Percentiles rank a stretch among this genome's conserved stretches.
Evolutionary conservation across 2,888 invertebrate genomes (phyloP).

Genomic region (Dolomedes plantarius): DNA sequence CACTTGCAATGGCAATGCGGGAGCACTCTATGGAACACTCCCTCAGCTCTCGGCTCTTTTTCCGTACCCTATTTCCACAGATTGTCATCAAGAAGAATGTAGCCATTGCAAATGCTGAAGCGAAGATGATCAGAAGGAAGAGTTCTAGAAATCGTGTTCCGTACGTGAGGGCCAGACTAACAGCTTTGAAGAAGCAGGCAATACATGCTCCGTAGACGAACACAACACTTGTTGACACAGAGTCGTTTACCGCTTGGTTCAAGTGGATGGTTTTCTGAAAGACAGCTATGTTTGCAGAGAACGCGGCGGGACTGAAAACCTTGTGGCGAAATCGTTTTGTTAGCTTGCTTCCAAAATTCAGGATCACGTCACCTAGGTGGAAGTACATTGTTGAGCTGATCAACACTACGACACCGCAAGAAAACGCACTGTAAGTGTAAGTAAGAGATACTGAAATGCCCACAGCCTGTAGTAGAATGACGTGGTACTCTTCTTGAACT

Average conservation of each 20-base stretch:
- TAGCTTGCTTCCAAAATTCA: not conserved
- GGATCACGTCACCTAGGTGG: not conserved
- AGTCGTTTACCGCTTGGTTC: not conserved
- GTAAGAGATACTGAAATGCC: not conserved
- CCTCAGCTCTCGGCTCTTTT: not conserved
- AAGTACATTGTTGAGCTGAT: not conserved
- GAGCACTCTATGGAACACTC: not conserved
- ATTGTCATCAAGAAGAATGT: not conserved
- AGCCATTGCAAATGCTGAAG: not conserved
- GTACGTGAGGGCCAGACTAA: not conserved
- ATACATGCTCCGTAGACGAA: not conserved
- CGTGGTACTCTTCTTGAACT: not conserved
- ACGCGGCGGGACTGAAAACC: not conserved
- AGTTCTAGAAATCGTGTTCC: not conserved
- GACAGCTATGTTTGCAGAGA: not conserved
- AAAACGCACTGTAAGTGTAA: not conserved
- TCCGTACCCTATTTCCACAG: not conserved
- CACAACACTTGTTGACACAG: not conserved
- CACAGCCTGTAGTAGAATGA: not conserved
- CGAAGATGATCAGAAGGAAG: not conserved
- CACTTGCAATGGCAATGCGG: not conserved
- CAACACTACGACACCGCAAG: not conserved
- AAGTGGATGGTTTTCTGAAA: not conserved
- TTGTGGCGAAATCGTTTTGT: not conserved
- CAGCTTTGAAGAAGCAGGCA: not conserved